phyloP scores from a whole-genome alignment of 2,113 vertebrate genomes.

The Sylvicapra grimmia region DNA sequence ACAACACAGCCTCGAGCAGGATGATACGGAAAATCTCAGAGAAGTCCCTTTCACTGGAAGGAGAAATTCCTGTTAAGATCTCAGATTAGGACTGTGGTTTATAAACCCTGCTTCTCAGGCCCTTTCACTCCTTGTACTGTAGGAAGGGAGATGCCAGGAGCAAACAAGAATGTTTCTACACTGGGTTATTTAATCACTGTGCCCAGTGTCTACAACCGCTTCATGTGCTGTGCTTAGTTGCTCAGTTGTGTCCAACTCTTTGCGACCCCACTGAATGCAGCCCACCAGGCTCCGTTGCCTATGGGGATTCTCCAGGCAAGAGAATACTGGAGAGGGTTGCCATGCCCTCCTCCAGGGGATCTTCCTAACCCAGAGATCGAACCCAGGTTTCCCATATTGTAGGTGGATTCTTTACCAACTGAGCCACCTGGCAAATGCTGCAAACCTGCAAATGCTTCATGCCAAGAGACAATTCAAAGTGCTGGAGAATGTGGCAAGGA shows the following conservation, averaged over 20 bases:
- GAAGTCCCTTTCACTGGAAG: neutral
- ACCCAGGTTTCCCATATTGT: neutral
- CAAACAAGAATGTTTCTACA: neutral
- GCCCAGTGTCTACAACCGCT: neutral
- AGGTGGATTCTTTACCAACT: neutral
- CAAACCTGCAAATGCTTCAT: neutral
- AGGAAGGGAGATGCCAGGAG: neutral
- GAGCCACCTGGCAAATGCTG: too few relatives aligned
- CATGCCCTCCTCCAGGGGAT: neutral
- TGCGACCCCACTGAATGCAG: neutral
- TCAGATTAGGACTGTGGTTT: neutral
- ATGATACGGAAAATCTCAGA: slow-evolving; percentile 15
- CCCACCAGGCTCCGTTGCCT: neutral
- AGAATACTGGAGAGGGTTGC: neutral
- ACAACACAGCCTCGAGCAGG: neutral
- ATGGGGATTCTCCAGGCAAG: neutral
- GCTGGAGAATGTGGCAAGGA: neutral
- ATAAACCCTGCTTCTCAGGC: neutral
- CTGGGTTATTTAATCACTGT: neutral
- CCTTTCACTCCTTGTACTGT: neutral
- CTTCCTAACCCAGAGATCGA: neutral
- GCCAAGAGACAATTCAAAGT: neutral
- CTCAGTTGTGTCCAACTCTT: neutral
- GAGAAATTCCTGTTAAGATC: neutral
- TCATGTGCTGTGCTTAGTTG: neutral